phyloP scores from a whole-genome alignment of 2,888 invertebrate species.

The Macropis europaea region DNA sequence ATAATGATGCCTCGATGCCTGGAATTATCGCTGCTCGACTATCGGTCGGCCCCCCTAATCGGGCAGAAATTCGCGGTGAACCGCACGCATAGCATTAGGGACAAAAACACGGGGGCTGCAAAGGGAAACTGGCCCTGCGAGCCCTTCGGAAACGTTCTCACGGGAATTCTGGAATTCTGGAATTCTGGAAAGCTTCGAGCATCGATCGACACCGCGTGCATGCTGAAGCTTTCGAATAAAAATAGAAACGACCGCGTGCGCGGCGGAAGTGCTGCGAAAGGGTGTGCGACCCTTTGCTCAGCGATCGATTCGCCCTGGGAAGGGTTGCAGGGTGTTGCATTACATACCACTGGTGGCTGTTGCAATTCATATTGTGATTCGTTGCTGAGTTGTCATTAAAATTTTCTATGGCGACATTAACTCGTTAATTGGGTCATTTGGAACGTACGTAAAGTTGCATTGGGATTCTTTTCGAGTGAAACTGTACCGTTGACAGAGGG shows the following conservation, averaged over 20 bases:
- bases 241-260: conserved; percentile 4
- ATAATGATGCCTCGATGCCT: conserved; percentile 54
- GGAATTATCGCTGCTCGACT: conserved; percentile 45
- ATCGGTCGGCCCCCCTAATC: conserved; percentile 7
- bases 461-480: no score
- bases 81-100: conserved; percentile 4
- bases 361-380: no score
- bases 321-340: not conserved
- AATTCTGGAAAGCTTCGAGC: not conserved
- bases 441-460: no score
- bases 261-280: conserved; percentile 10
- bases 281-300: conserved; percentile 11
- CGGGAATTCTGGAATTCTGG: not conserved
- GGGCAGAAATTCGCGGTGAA: conserved; percentile 22
- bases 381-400: no score
- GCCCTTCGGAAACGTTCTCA: conserved; percentile 1
- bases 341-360: no score
- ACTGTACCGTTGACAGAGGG: no score
- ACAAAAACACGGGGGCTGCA: not conserved
- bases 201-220: not conserved
- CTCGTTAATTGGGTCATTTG: no score
- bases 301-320: not conserved
- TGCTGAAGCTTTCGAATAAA: conserved; percentile 30
- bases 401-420: no score
- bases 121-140: not conserved